Evolutionary conservation across 2,888 invertebrate species (phyloP), one percentile per base, ranked within the genome.

Genomic region (Elgonia sp.): DNA sequence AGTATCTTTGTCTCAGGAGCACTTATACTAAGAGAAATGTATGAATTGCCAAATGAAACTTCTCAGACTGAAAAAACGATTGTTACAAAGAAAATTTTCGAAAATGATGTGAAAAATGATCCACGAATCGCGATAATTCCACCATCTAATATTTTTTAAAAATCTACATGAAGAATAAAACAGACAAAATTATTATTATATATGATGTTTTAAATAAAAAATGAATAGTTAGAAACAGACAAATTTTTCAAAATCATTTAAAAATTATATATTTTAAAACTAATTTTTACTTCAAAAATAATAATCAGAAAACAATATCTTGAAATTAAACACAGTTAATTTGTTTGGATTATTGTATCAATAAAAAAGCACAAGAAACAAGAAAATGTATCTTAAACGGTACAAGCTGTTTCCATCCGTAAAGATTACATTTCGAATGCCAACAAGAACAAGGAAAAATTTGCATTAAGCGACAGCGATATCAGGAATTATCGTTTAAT

Each of bases 401-500:
- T 81, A 81, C 81, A 81, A 53, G 73, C 20, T 82, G 55, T 73
- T 73, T 57, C 46, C 40, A 60, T 20, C 5, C 10, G n/a, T 67
- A 60, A 65, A 82, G 46, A 82, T 67, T 82, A 53, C 1, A 29
- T 39, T 63, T 39, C 9, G 42, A 12, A 8, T 16, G 72, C 40
- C 20, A 46, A 29, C 14, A 42, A 6, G 21, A 50, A 40, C 62
- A 77, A 29, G 62, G 39, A 76, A 69, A 77, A 77, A 67, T 57
- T 76, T 77, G 77, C 70, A n/a, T 3, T 12, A 14, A 60, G 60
- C 29, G 14, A 37, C 60, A 8, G 55, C 50, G 70, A 5, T 69
- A 69, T 69, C 50, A 39, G 2, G 12, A n/a, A 76, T 77, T 70
- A 84, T 70, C 69, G 62, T 20, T n/a, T 40, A 63, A 79, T 84